A percentile compares a stretch with the other conserved stretches of the same genome.
phyloP scores from a whole-genome alignment of 2,797 vertebrate species.

The Brachyalestes nurse region DNA sequence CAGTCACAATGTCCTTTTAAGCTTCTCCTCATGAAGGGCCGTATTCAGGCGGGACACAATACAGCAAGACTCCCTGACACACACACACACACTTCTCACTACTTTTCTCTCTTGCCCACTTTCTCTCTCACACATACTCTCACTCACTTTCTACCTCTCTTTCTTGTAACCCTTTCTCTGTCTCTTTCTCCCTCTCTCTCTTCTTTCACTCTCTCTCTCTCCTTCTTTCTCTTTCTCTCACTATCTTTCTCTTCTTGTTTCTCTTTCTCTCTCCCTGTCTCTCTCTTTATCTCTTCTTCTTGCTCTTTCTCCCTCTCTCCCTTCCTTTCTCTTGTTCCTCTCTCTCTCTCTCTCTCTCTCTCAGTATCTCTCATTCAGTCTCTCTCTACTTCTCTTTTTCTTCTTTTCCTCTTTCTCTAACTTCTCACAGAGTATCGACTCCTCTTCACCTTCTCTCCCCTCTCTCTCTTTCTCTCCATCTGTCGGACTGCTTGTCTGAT shows the following conservation, averaged over 20 bases:
- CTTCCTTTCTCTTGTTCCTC: not conserved
- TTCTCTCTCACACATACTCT: slow-evolving; percentile 8
- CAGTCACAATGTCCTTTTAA: slow-evolving; percentile 80
- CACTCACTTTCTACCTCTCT: no score
- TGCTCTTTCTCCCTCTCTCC: no score
- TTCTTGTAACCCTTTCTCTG: no score
- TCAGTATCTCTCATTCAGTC: not conserved
- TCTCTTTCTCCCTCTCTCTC: no score
- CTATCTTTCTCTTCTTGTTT: no score
- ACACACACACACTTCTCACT: no score
- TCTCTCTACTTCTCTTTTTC: no score
- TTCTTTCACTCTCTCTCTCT: no score
- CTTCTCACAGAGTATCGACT: no score
- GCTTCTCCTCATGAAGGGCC: slow-evolving; percentile 78
- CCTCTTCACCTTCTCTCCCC: slow-evolving; percentile 12
- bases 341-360: not conserved
- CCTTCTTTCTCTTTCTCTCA: not conserved
- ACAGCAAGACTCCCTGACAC: slow-evolving; percentile 53
- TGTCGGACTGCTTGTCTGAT: not conserved
- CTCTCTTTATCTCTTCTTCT: no score
- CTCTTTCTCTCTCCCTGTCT: no score
- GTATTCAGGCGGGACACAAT: slow-evolving; percentile 79
- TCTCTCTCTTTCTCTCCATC: not conserved
- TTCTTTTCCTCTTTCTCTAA: not conserved
- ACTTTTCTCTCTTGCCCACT: no score